Evolutionary conservation across 2,797 vertebrate genomes (phyloP), one percentile per base, ranked within the genome.

Genomic region (Hapalemur alaotrensis): DNA sequence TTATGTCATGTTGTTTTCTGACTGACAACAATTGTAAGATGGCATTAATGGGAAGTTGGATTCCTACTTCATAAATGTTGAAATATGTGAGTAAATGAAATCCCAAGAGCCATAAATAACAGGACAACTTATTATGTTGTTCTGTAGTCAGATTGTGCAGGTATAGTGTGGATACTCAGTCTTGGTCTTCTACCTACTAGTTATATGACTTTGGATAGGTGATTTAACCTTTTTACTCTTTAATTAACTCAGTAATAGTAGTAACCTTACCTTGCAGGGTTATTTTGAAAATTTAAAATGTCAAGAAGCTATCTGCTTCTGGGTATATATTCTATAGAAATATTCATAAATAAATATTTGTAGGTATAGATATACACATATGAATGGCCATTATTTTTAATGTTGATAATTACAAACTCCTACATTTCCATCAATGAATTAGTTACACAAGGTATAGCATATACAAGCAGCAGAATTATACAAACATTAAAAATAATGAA

Each of bases 201-300:
- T 14, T 72, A 35, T 22, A 9, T 86, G 78, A 92, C 46, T 65
- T 83, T 69, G 38, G 13, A 38, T 28, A 63, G 14, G 22, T 13
- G 32, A 65, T 30, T 81, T 69, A 79, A 70, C 0, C 4, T 54
- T 87, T 43, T 85, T 61, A 41, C 8, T 86, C 20, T 82, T 93
- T 52, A 81, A 7, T 92, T 91, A 69, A 59, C 22, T 75, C 72
- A 73, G 52, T 25, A 93, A 41, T 78, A 80, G 90, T 54, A 54
- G 9, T 46, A 93, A 82, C 17, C 17, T 92, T 59, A 79, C 2
- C 6, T 46, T 78, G 7, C 14, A 38, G 35, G 43, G 2, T 73
- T 73, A 54, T 89, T 70, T 67, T 93, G 78, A 93, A 12, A 69
- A 80, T 80, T 86, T 89, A 54, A 86, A 95, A 69, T 46, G 46